Conservation (phyloP, 2,113 vertebrate species). For the Acanthisitta chloris region DNA sequence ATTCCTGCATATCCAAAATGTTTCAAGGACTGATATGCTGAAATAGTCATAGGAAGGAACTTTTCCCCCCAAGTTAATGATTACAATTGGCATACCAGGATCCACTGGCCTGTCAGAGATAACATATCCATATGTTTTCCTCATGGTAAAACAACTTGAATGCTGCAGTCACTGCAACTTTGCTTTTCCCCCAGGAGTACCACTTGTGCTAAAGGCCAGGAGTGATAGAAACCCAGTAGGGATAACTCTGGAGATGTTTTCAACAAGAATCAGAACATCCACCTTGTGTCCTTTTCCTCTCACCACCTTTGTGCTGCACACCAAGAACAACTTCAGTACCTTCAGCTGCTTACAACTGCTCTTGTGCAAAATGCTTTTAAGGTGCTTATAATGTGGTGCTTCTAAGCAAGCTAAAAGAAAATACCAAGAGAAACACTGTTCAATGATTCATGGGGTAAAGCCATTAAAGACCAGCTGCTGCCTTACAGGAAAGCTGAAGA, state of each 20-base stretch:
- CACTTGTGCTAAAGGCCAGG: neutral
- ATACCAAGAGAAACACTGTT: constrained; percentile 17
- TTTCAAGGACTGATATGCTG: neutral
- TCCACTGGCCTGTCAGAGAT: neutral
- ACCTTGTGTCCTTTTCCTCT: neutral
- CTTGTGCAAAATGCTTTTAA: constrained; percentile 65
- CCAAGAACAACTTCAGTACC: neutral
- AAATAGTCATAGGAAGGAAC: neutral
- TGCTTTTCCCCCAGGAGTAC: neutral
- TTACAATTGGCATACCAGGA: neutral
- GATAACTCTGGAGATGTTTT: neutral
- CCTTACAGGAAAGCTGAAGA: constrained; percentile 12
- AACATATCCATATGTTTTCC: neutral
- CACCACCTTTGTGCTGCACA: neutral
- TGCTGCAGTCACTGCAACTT: neutral
- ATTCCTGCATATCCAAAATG: neutral
- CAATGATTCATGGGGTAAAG: constrained; percentile 43
- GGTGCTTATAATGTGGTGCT: constrained; percentile 40
- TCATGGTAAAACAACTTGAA: neutral
- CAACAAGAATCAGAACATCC: neutral
- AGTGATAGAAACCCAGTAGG: neutral
- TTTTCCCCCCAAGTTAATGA: neutral
- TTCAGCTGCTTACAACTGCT: constrained; percentile 5
- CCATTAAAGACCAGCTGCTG: constrained; percentile 34
- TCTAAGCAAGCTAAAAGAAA: constrained; percentile 42